phyloP scores from a whole-genome alignment of 2,888 invertebrate species.

The Orthosia gracilis region DNA sequence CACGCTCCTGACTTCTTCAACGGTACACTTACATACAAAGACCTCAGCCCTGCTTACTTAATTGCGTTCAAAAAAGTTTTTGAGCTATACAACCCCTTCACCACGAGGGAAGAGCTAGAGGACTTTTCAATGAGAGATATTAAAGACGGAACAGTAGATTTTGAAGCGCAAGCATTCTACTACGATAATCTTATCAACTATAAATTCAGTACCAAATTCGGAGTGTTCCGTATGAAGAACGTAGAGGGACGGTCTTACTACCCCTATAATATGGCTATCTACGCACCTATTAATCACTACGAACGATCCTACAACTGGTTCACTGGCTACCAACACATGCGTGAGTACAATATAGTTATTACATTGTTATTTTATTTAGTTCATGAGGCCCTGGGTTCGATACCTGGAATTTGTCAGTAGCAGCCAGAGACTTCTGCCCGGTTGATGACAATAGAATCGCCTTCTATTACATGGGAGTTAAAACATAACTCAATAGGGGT shows the following conservation, averaged over 20 bases:
- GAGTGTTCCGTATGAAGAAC: slow-evolving; percentile 83
- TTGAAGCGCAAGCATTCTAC: slow-evolving; percentile 85
- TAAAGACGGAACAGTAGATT: slow-evolving; percentile 87
- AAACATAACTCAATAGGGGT: no score
- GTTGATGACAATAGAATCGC: no score
- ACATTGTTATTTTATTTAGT: no score
- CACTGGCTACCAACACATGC: slow-evolving; percentile 85
- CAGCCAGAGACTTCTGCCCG: no score
- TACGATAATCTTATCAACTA: slow-evolving; percentile 86
- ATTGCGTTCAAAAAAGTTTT: slow-evolving; percentile 86
- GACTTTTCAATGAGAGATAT: slow-evolving; percentile 79
- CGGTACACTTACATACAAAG: slow-evolving; percentile 86
- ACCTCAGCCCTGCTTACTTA: slow-evolving; percentile 82
- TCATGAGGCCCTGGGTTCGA: no score
- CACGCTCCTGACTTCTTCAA: slow-evolving; percentile 89
- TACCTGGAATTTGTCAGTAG: no score
- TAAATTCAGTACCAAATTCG: slow-evolving; percentile 83
- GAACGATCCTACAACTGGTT: slow-evolving; percentile 74
- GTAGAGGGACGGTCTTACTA: slow-evolving; percentile 12
- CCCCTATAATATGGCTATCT: slow-evolving; percentile 71
- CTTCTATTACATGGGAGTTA: no score
- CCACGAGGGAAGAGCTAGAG: slow-evolving; percentile 85
- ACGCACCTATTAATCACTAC: slow-evolving; percentile 79
- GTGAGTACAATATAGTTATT: slow-evolving; percentile 83
- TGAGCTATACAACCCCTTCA: slow-evolving; percentile 76